Base-by-base conservation (phyloP, 2,113 vertebrate genomes). In the Xenus cinereus region DNA sequence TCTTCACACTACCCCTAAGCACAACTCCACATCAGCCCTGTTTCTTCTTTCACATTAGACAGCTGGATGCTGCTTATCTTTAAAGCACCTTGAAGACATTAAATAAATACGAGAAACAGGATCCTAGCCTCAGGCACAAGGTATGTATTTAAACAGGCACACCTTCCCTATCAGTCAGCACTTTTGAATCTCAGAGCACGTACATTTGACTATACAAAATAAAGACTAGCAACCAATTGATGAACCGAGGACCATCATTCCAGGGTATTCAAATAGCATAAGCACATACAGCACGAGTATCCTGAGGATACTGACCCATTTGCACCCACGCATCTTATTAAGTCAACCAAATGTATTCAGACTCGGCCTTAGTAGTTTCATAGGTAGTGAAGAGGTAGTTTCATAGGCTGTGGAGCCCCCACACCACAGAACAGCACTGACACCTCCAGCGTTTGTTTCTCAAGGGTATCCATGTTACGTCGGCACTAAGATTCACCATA, bases 91-190 rank as follows among this genome's bases (percentile, higher is more conserved):
- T 14, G 5, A 88, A 76, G 62, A 76, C 63, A 80, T 91, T 86
- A 94, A 93, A 93, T 72, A 94, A 92, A 90, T 33, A 91, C 0
- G 6, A 87, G 81, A 87, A 97, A 87, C 46, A 63, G 77, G 77
- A 95, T 89, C 73, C 69, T 32, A 63, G 26, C n/a, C 81, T n/a
- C 73, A 54, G 77, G 80, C 56, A 35, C 69, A 84, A 69, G 77
- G 81, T 86, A 56, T 14, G 2, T 69, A 59, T 87, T 89, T 84
- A 92, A 76, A 63, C 51, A 95, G 60, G 43, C 12, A 4, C 60
- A 46, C 56, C 84, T 72, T 60, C 41, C 39, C 50, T 37, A 75
- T 46, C 69, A 37, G 41, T 20, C 81, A 87, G 56, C 43, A 16
- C 37, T 87, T 78, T 3, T 3, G 3, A 91, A 87, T 77, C 35